Evolutionary conservation across 2,113 vertebrate species (phyloP).

Genomic region (Hemiprocne comata): DNA sequence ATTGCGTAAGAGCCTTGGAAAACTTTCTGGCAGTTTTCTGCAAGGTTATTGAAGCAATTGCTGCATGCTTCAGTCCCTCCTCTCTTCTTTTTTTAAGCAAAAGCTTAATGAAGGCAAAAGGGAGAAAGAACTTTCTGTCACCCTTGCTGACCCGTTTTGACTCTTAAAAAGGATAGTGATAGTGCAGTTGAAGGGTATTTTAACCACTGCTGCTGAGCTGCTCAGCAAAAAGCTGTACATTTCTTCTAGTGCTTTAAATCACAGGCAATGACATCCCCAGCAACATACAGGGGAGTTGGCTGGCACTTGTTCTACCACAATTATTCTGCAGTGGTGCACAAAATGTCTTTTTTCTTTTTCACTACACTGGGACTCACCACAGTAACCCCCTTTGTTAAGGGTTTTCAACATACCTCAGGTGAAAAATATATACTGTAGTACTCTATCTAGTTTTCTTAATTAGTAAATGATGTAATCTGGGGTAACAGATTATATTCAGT

Average conservation of each 20-base stretch:
- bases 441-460: neutral
- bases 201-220: neutral
- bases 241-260: constrained; percentile 1
- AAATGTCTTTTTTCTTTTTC: neutral
- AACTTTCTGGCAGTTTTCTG: constrained; percentile 54
- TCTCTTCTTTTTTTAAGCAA: constrained; percentile 5
- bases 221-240: neutral
- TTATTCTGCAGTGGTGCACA: neutral
- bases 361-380: neutral
- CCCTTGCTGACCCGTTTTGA: neutral
- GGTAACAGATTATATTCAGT: neutral
- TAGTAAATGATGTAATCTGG: neutral
- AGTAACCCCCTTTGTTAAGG: neutral
- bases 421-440: neutral
- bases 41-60: constrained; percentile 46
- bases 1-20: constrained; percentile 35
- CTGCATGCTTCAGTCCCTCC: constrained; percentile 37
- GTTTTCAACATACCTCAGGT: neutral
- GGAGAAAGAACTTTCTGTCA: constrained; percentile 36
- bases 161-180: constrained; percentile 48
- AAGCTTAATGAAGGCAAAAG: constrained; percentile 36
- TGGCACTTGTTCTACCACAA: neutral
- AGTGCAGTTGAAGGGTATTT: constrained; percentile 20
- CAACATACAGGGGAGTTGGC: neutral
- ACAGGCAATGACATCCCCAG: neutral